These are phyloP conservation scores for Nebria brevicollis DNA, from an alignment of 2,888 invertebrate species.

Conservation along the genomic window DNA sequence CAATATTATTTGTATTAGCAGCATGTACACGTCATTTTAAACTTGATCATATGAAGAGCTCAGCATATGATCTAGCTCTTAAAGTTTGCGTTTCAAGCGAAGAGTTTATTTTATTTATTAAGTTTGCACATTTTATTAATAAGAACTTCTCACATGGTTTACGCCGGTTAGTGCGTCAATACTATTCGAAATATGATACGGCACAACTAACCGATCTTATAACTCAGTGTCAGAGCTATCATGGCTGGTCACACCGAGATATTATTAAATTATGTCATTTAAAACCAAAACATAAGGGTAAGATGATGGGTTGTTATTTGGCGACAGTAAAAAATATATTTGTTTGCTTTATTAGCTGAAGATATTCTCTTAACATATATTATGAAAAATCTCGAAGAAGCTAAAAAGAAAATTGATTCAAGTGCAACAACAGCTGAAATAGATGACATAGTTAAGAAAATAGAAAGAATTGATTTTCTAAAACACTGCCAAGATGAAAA, in stretches of 20 bases:
- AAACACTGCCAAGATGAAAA: slow-evolving; percentile 65
- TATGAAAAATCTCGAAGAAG: slow-evolving; percentile 66
- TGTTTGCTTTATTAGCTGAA: slow-evolving; percentile 52
- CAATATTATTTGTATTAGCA: slow-evolving; percentile 35
- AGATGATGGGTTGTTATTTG: slow-evolving; percentile 50
- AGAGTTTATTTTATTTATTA: slow-evolving; percentile 58
- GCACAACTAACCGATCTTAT: slow-evolving; percentile 72
- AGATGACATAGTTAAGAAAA: slow-evolving; percentile 64
- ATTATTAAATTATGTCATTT: slow-evolving; percentile 73
- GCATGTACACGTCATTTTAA: slow-evolving; percentile 20
- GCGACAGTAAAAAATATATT: neutral
- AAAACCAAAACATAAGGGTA: slow-evolving; percentile 65
- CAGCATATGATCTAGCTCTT: slow-evolving; percentile 66
- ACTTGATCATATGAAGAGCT: slow-evolving; percentile 56
- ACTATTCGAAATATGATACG: slow-evolving; percentile 73
- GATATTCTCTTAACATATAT: slow-evolving; percentile 63
- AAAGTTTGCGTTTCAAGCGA: slow-evolving; percentile 72
- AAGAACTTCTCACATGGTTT: slow-evolving; percentile 62
- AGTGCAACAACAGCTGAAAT: slow-evolving; percentile 59
- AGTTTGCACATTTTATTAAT: slow-evolving; percentile 49
- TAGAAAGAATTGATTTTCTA: slow-evolving; percentile 63
- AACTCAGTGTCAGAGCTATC: slow-evolving; percentile 70
- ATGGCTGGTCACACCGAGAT: slow-evolving; percentile 79
- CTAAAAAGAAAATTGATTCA: slow-evolving; percentile 61
- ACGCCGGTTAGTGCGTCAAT: slow-evolving; percentile 70